Evolutionary conservation across 2,888 invertebrate species (phyloP), one percentile per base, ranked within the genome.

Genomic region (Synanthedon vespiformis): DNA sequence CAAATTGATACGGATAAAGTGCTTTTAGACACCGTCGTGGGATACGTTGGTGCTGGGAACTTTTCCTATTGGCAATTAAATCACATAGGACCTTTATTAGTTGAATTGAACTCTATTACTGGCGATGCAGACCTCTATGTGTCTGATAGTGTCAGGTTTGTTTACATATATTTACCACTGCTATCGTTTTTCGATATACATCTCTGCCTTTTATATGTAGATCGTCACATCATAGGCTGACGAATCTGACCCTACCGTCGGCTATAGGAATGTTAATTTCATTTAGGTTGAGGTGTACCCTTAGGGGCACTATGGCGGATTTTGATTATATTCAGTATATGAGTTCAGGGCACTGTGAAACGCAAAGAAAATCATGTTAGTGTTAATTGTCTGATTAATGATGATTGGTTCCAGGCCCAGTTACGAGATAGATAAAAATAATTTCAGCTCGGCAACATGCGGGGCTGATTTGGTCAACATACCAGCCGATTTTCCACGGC

Each of bases 71-170:
- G 86, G 87, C 84, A 85, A 63, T 62, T 84, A 8, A 80, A 79
- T 0, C 81, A 86, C 44, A 62, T 63, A 0, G 86, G 87, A 1
- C 80, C 79, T 13, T 50, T 87, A 44, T 54, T 78, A 27, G 72
- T 87, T 0, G 85, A 86, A 60, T 53, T 87, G 10, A 80, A 74
- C 0, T 80, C 85, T 2, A 13, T 83, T 40, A 58, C 70, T 0
- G 87, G 87, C 2, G 87, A 87, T 53, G 87, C 86, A 0, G 87
- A 87, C 54, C 69, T 87, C 8, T 87, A 84, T 52, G 77, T 87
- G 0, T 74, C 85, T 2, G 84, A 86, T 58, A 72, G 65, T 40
- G 58, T 74, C 50, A 79, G 84, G 86, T 85, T 56, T 52, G 69
- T 66, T 5, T 34, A 13, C 8, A 14, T n/a, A 44, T 44, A 14